Evolutionary conservation across 1,140 invertebrate species (phyloP).

Genomic region (Acromyrmex echinatior): DNA sequence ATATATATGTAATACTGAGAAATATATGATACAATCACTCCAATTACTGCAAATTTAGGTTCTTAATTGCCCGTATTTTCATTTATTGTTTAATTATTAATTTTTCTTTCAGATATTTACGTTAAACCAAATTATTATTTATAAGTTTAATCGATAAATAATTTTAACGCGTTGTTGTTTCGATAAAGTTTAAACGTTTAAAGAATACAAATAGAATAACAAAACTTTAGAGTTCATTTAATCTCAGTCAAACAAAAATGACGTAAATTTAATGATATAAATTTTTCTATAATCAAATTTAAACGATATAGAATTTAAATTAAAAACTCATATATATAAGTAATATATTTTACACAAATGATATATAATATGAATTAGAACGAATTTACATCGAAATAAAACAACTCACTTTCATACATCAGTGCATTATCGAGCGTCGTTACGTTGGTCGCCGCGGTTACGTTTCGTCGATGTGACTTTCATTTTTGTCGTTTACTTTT

Average conservation of each 20-base stretch:
- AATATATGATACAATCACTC: too few relatives aligned
- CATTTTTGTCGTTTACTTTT: constrained; percentile 82
- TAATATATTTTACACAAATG: background rate
- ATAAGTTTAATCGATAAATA: constrained; percentile 22
- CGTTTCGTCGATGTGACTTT: constrained; percentile 76
- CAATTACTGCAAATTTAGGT: too few relatives aligned
- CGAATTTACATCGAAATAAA: background rate
- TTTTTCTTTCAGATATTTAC: background rate
- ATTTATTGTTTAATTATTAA: background rate
- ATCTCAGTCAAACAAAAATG: background rate
- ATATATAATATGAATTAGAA: background rate
- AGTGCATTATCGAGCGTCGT: constrained; percentile 48
- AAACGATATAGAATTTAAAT: background rate
- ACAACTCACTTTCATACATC: constrained; percentile 8
- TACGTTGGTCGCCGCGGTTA: constrained; percentile 59
- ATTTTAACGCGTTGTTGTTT: background rate
- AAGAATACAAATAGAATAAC: background rate
- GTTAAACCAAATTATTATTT: background rate
- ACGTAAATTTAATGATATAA: background rate
- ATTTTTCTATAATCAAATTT: background rate
- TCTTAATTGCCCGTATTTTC: too few relatives aligned
- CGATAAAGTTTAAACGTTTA: background rate
- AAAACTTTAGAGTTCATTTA: background rate
- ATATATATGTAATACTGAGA: too few relatives aligned
- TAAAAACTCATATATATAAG: background rate